Base-by-base conservation (phyloP, 2,113 vertebrate genomes). In the Lepus americanus region DNA sequence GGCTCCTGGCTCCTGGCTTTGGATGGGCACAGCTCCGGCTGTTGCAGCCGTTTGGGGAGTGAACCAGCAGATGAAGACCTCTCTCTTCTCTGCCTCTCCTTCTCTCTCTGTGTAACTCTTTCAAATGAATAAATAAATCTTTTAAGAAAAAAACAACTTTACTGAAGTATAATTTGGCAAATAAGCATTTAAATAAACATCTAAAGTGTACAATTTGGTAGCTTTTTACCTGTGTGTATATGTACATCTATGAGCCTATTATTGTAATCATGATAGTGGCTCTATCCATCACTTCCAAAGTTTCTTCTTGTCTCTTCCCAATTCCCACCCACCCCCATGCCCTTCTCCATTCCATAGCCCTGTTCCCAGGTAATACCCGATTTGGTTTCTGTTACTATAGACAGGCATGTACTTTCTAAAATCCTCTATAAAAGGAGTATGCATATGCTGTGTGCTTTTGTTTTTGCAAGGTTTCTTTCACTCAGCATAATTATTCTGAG, bases 141-240 rank as follows among this genome's bases (percentile, higher is more conserved):
- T 59, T 59, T 59, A 17, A 59, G 19, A 59, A 59, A 59, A 36
- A 81, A 76, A 39, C 23, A 76, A 39, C 23, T 81, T 93, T 86
- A 83, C 33, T 93, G 23, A 91, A 70, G 51, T 55, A 76, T 33
- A 85, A 80, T 17, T 19, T 69, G 19, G 84, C n/a, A 91, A 51
- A 80, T 22, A 89, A 39, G 29, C 23, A 19, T 59, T 17, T 59
- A 59, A 59, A 59, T 33, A 69, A 17, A 86, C 29, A 17, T 29
- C 85, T 80, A 67, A 79, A 70, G n/a, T 61, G 9, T 59, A n/a
- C 11, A 63, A 22, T 13, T 78, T 82, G 82, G 59, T 61, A 64
- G 76, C 82, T 27, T 72, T 84, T 83, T 17, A 49, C 14, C 61
- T 39, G 9, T 31, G 13, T 14, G 20, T 29, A 36, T n/a, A 22